Evolutionary conservation across 2,797 vertebrate genomes (phyloP).

Genomic region (Phataginus tetradactyla): DNA sequence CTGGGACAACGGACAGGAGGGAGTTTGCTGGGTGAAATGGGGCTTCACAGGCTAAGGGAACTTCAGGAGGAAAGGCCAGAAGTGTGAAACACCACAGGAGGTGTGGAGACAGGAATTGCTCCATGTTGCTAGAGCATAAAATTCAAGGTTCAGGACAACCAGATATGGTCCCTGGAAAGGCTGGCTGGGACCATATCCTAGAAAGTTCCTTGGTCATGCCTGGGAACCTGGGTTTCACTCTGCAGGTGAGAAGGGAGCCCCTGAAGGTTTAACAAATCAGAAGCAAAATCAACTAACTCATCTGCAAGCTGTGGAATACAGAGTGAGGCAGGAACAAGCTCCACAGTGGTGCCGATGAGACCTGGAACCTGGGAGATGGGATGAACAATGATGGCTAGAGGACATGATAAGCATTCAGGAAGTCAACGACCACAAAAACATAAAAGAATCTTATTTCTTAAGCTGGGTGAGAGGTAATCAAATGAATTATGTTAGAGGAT

Average conservation of each 20-base stretch:
- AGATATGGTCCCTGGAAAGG: background rate
- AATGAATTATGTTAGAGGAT: background rate
- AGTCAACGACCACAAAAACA: background rate
- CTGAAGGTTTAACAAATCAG: background rate
- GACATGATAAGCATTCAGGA: background rate
- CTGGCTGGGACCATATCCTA: background rate
- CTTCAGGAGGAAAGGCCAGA: background rate
- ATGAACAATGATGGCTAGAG: fast-evolving
- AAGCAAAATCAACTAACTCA: background rate
- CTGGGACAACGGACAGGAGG: background rate
- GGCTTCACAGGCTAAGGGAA: background rate
- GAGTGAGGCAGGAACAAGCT: background rate
- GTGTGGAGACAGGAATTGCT: background rate
- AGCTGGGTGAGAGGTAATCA: background rate
- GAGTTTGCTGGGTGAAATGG: background rate
- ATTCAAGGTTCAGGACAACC: background rate
- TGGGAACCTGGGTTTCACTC: background rate
- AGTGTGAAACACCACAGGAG: background rate
- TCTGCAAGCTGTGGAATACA: background rate
- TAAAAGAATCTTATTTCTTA: background rate
- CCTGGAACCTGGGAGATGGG: no score
- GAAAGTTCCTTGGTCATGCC: background rate
- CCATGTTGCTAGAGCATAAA: background rate
- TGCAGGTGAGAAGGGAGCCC: background rate
- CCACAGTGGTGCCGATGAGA: background rate